Evolutionary conservation across 2,113 vertebrate species (phyloP), one percentile per base, ranked within the genome.

Genomic region (Glaucomys volans): DNA sequence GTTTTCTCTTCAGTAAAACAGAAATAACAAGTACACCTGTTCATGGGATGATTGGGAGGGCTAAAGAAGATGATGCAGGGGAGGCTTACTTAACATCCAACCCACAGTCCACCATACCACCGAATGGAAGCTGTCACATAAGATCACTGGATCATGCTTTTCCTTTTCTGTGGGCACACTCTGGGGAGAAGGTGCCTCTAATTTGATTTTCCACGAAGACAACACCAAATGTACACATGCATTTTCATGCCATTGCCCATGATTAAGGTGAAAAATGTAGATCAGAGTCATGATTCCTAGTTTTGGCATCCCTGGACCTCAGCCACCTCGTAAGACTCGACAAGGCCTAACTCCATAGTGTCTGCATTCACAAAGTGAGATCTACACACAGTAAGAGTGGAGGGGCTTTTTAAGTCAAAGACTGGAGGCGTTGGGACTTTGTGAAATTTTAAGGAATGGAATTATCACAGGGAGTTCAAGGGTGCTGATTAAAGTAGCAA

Each of bases 121-220:
- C n/a, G 35, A 77, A 22, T 50, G 42, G 37, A 71, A 47, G 26
- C 20, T 40, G 0, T 37, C 47, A 42, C 62, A 16, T 42, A 81
- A 76, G 95, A 89, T 97, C 91, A 97, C 90, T 96, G 90, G 94
- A 96, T 96, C 91, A 79, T 98, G 96, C 85, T 66, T 98, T 96
- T 97, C 90, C 91, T 97, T 97, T 96, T 93, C 90, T 90, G 82
- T 91, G 96, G 95, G 94, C 91, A 95, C 95, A 95, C 96, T 96
- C 80, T 90, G 91, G 77, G 96, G 72, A 96, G 42, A 81, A 95
- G 89, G 88, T 95, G 67, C 20, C 96, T 44, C 92, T 74, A 96
- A 97, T 96, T 76, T 97, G 84, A 98, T 96, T 98, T 98, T 97
- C 76, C 86, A 95, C 67, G 90, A 66, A 97, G 92, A 87, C 97